Base-by-base conservation (phyloP, 2,888 invertebrate species). In the Heliconius erato region DNA sequence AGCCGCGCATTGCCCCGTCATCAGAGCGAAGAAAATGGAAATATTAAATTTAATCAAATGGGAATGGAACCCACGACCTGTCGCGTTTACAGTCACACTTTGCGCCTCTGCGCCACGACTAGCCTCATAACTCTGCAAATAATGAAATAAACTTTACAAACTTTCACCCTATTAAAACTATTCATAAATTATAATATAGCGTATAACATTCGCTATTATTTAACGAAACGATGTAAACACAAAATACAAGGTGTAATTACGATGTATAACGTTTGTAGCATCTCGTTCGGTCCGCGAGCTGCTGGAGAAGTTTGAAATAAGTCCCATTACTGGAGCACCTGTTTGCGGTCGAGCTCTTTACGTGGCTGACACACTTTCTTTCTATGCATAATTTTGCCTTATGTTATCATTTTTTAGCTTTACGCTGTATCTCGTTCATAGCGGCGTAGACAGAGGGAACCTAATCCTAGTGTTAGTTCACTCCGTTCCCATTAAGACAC, bases 241-340 rank as follows among this genome's bases (percentile, higher is more conserved):
- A 76, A 68, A 78, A 49, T 49, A 67, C 12, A n/a, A n/a, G 23
- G 23, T 67, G 78, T 65, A 78, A 78, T 78, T 78, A 78, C 49
- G 67, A 35, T 49, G 81, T 79, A 81, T 65, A 63, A 78, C 28
- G 54, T 59, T 80, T 74, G 32, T 68, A 69, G 74, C 69, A 69
- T 74, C 72, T 74, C 74, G 68, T 69, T 6, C 32, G 79, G 63
- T 74, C 82, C 74, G 40, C 76, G 32, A 32, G 59, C 54, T 76
- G 54, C 54, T 68, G 69, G 79, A 81, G 83, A 86, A 85, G 84
- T 86, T 85, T 84, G 79, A 84, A 84, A 83, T 86, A 84, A 85
- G 83, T 85, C 84, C 84, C 86, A 86, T 86, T 86, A 86, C 81
- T 54, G 84, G 80, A 84, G 80, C 86, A 86, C 84, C 86, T 86